Evolutionary conservation across 2,113 vertebrate species (phyloP).

Genomic region (Menura novaehollandiae): DNA sequence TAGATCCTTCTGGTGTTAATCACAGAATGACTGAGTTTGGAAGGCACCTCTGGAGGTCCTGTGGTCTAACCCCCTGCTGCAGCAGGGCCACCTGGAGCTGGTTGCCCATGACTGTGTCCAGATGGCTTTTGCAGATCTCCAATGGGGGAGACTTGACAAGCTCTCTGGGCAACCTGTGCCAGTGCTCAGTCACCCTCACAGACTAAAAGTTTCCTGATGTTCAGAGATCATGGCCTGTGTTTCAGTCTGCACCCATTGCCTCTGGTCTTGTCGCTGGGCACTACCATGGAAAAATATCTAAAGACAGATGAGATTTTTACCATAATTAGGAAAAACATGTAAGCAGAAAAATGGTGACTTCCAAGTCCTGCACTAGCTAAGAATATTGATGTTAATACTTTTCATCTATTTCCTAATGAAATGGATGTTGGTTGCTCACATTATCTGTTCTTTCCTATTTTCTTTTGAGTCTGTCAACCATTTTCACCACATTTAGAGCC

Average conservation of each 20-base stretch:
- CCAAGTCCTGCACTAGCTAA: background rate
- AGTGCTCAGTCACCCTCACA: background rate
- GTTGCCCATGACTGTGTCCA: background rate
- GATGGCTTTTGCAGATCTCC: background rate
- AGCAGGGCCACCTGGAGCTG: background rate
- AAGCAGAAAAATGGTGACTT: background rate
- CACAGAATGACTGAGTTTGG: background rate
- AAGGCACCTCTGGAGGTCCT: background rate
- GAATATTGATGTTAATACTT: background rate
- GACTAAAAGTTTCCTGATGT: background rate
- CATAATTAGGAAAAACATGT: background rate
- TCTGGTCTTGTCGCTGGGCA: background rate
- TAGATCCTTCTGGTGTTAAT: background rate
- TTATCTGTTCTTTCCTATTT: background rate
- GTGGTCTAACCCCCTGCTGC: background rate
- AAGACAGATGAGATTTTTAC: background rate
- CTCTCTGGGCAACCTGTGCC: background rate
- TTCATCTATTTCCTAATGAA: background rate
- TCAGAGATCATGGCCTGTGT: background rate
- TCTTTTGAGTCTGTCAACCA: background rate
- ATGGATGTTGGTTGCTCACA: background rate
- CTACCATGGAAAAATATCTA: background rate
- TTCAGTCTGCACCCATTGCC: background rate
- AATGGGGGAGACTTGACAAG: rapidly evolving
- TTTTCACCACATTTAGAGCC: background rate